A percentile compares a stretch with the other conserved stretches of the same genome.
These are phyloP conservation scores for Arctia plantaginis DNA, from an alignment of 2,888 invertebrate genomes.

Conservation along the genomic window DNA sequence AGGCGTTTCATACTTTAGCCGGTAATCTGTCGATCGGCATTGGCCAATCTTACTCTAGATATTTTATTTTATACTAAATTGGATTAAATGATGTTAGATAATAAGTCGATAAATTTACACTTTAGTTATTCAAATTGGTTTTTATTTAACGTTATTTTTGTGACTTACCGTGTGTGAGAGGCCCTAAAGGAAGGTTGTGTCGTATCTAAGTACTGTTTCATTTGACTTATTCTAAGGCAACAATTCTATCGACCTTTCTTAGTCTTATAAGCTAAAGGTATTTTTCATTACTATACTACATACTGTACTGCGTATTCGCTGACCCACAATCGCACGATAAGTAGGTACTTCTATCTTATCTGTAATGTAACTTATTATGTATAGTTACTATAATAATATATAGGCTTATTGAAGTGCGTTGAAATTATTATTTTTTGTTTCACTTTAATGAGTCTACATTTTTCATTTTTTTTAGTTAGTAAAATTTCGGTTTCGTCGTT, in stretches of 20 bases:
- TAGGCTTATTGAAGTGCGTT: background rate
- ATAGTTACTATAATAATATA: background rate
- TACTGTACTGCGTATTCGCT: conserved; percentile 29
- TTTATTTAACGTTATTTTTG: background rate
- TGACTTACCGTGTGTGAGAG: conserved; percentile 26
- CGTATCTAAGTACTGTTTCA: conserved; percentile 27
- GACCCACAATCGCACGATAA: conserved; percentile 20
- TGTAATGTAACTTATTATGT: background rate
- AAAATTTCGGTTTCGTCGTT: too few species aligned
- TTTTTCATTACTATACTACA: conserved; percentile 38
- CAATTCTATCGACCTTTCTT: conserved; percentile 38
- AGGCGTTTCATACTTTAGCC: background rate
- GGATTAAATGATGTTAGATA: background rate
- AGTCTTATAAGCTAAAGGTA: conserved; percentile 47
- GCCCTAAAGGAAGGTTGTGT: conserved; percentile 49
- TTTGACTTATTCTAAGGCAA: conserved; percentile 41
- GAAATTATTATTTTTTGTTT: background rate
- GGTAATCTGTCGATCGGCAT: background rate
- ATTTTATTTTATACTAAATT: background rate
- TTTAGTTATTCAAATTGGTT: background rate
- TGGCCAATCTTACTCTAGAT: background rate
- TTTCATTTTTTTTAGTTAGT: too few species aligned
- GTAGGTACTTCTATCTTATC: conserved; percentile 1
- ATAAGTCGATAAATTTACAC: background rate
- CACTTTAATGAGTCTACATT: background rate